These are phyloP conservation scores for Periplaneta americana DNA, from an alignment of 1,140 invertebrate genomes.

Conservation along the genomic window DNA sequence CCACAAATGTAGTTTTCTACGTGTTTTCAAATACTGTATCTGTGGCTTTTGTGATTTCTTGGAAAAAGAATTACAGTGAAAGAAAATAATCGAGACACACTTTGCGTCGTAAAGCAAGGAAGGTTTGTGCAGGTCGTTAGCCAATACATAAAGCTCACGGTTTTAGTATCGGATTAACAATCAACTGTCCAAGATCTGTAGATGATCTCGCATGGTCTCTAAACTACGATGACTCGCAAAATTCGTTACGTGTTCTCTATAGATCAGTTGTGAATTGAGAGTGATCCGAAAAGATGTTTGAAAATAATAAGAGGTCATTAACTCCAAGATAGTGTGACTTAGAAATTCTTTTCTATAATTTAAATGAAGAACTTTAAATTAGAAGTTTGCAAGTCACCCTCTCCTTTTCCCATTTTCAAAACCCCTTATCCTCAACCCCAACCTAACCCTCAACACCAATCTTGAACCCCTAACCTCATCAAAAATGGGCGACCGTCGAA, in stretches of 20 bases:
- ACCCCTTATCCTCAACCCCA: neutral
- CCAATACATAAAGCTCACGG: neutral
- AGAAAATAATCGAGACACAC: neutral
- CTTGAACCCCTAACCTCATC: neutral
- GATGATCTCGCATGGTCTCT: neutral
- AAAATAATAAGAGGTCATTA: neutral
- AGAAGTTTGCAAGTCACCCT: neutral
- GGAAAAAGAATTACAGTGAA: neutral
- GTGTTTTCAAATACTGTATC: too few relatives aligned
- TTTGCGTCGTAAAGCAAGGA: neutral
- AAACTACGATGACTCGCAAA: neutral
- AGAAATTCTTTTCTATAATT: neutral
- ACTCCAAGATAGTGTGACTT: too few relatives aligned
- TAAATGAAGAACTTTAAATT: neutral
- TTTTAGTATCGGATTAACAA: neutral
- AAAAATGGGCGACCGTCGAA: constrained; percentile 4
- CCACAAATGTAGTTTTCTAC: too few relatives aligned
- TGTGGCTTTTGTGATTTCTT: neutral
- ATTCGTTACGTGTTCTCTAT: neutral
- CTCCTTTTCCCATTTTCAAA: neutral
- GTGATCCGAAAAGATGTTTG: neutral
- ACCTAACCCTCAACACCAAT: neutral
- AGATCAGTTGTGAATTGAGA: neutral
- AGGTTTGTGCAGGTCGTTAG: neutral
- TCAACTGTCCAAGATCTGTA: neutral